Evolutionary conservation across 2,113 vertebrate genomes (phyloP).

Genomic region (Pogonocichla stellata): DNA sequence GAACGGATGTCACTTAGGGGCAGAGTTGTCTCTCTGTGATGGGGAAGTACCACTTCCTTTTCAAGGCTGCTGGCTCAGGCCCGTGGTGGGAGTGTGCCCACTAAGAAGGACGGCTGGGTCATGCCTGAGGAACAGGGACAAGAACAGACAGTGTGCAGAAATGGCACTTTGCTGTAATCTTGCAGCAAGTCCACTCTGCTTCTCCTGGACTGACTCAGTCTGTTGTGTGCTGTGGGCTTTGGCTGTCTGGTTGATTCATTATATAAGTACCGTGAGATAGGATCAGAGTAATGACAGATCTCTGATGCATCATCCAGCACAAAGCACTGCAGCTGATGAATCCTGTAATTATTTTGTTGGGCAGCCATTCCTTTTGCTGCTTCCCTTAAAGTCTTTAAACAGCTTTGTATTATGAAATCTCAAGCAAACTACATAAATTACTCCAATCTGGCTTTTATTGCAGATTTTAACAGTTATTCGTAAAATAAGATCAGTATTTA

Average conservation of each 20-base stretch:
- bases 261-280: neutral
- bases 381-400: neutral
- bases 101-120: neutral
- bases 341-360: neutral
- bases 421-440: neutral
- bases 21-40: neutral
- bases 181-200: neutral
- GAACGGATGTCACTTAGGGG: neutral
- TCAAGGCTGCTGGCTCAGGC: accelerated
- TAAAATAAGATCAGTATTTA: neutral
- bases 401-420: neutral
- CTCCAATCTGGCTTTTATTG: neutral
- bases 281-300: neutral
- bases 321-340: neutral
- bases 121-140: neutral
- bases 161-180: neutral
- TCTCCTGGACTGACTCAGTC: neutral
- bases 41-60: neutral
- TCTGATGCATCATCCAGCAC: neutral
- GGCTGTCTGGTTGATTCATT: neutral
- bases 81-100: accelerated
- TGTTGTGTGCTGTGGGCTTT: neutral
- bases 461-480: neutral
- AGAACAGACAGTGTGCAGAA: neutral
- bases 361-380: neutral